Conservation (phyloP, 2,797 vertebrate genomes). For the Sebastes paucispinis region DNA sequence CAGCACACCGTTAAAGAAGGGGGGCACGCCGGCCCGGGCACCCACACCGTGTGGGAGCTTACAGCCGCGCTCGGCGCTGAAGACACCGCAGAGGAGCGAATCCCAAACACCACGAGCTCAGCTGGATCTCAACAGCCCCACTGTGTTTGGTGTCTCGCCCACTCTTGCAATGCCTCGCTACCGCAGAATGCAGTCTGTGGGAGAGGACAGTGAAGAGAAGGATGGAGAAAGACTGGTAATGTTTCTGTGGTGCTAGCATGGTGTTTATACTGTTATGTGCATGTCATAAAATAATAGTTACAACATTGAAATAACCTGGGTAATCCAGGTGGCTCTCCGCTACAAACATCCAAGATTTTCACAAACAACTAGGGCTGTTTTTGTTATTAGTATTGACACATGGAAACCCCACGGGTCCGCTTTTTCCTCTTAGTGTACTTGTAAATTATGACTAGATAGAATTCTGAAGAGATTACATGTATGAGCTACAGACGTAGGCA, state of each 20-base stretch:
- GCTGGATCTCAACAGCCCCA: constrained; percentile 57
- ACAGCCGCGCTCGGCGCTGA: constrained; percentile 71
- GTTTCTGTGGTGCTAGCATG: not conserved
- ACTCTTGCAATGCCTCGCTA: constrained; percentile 19
- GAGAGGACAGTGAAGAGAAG: constrained; percentile 1
- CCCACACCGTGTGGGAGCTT: constrained; percentile 51
- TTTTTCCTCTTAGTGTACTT: not conserved
- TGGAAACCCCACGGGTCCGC: not conserved
- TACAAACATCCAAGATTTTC: not conserved
- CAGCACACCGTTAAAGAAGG: constrained; percentile 82
- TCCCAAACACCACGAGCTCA: constrained; percentile 14
- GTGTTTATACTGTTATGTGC: not conserved
- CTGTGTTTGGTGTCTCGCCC: constrained; percentile 64
- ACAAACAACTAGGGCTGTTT: not conserved
- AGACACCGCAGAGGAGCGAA: constrained; percentile 75
- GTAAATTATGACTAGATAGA: not conserved
- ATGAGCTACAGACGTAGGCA: no score
- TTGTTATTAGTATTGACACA: not conserved
- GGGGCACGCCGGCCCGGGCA: constrained; percentile 65
- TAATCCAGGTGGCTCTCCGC: not conserved
- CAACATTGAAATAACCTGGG: not conserved
- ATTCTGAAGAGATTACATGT: not conserved
- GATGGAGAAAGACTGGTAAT: not conserved
- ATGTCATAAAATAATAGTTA: not conserved
- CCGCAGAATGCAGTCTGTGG: not conserved